Base-by-base conservation (phyloP, 2,797 vertebrate genomes). In the Natrix natrix region DNA sequence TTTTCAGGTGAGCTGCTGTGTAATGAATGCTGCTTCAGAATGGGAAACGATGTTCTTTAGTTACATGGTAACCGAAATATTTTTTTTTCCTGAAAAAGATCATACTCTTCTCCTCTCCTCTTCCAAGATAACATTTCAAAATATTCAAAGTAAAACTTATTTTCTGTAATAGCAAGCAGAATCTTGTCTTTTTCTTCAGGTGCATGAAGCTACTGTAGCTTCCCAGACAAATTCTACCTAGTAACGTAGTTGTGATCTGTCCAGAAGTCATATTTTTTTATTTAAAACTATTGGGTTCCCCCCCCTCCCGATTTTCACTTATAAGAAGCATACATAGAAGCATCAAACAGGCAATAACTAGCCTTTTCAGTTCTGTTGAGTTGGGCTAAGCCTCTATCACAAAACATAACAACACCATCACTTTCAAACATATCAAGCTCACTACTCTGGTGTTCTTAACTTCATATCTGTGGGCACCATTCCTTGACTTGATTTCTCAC, bases 1-100 rank as follows among this genome's bases (percentile, higher is more conserved):
- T 99, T 99, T 95, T 99, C 99, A 97, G 98, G 99, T 99, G 95
- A 96, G 93, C 12, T 48, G n/a, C 91, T 87, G 22, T 12, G 32
- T 37, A 0, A 1, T 32, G 78, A 83, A 37, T 1, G 3, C 0
- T 0, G 74, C 89, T 92, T 87, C 24, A 90, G 90, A 95, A 88
- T 0, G 0, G 32, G 28, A 16, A 69, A 90, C 90, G 92, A 63
- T 88, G 0, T 55, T 7, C 10, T 0, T 93, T 91, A 22, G 17
- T 22, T 56, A 54, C 26, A n/a, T 60, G 37, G 20, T 88, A 87
- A 48, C 4, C 92, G 59, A 89, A 26, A 43, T 48, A 24, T 48
- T 91, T 4, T 13, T 13, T 90, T 91, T 26, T 92, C 37, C 43
- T 2, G 11, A 43, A 43, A 32, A 55, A 74, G 56, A 55, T 37